These are phyloP conservation scores for Nymphalis urticae DNA, from an alignment of 2,888 invertebrate species.

Conservation along the genomic window DNA sequence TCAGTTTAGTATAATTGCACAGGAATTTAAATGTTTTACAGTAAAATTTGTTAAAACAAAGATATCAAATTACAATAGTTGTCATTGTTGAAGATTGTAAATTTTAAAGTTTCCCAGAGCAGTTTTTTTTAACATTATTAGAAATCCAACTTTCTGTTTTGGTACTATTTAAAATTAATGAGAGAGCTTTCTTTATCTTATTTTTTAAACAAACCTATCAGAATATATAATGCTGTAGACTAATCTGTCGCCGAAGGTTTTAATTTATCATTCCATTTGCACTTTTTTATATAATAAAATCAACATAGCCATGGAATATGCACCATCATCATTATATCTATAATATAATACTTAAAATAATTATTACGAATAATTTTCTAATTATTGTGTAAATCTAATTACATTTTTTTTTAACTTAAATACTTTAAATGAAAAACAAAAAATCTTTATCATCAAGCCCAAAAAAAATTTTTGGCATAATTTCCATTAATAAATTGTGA, in stretches of 20 bases:
- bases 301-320: neutral
- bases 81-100: no score
- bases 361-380: neutral
- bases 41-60: no score
- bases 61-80: no score
- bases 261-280: neutral
- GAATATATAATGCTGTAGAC: neutral
- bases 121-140: no score
- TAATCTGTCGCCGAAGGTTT: neutral
- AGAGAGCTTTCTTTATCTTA: no score
- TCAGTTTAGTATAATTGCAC: no score
- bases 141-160: no score
- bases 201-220: no score
- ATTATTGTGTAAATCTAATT: neutral
- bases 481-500: neutral
- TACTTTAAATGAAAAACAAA: neutral
- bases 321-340: constrained; percentile 2
- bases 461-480: neutral
- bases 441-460: neutral
- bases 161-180: no score
- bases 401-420: neutral
- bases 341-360: neutral
- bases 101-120: no score
- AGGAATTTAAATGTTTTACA: no score
- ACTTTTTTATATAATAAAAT: neutral